These are phyloP conservation scores for Drosophila buzzatii DNA, from an alignment of 2,888 invertebrate genomes.

Conservation along the genomic window DNA sequence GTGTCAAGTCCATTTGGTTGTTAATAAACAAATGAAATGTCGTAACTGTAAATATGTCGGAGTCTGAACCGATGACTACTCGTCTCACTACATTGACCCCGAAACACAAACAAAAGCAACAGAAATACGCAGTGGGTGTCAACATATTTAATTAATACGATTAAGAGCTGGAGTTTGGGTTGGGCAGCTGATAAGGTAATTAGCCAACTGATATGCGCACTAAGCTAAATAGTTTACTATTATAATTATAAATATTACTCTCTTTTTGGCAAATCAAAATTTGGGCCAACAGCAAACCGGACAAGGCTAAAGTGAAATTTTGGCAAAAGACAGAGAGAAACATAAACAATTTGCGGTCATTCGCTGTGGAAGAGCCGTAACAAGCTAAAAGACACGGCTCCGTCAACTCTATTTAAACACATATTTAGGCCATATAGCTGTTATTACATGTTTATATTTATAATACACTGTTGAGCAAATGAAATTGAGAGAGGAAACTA, in stretches of 20 bases:
- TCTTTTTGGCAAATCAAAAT: slow-evolving; percentile 4
- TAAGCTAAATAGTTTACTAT: slow-evolving; percentile 1
- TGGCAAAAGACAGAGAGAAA: background rate
- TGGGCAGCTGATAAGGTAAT: slow-evolving; percentile 33
- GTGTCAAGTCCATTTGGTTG: slow-evolving; percentile 18
- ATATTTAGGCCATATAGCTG: slow-evolving; percentile 12
- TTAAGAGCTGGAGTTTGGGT: slow-evolving; percentile 15
- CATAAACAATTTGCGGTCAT: slow-evolving; percentile 12
- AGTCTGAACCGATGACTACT: slow-evolving; percentile 23
- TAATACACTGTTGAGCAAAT: background rate
- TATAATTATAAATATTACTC: background rate
- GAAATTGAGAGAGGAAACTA: background rate
- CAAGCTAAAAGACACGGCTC: slow-evolving; percentile 20
- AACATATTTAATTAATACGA: slow-evolving; percentile 50
- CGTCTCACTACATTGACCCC: slow-evolving; percentile 36
- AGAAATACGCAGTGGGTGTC: slow-evolving; percentile 30
- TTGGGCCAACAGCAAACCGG: slow-evolving; percentile 19
- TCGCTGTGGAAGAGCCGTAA: slow-evolving; percentile 32
- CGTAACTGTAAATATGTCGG: slow-evolving; percentile 15
- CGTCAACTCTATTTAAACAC: slow-evolving; percentile 11
- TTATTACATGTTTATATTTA: slow-evolving; percentile 23
- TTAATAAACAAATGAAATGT: slow-evolving; percentile 20
- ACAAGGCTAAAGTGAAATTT: slow-evolving; percentile 47
- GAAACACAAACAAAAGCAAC: background rate
- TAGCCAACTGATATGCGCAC: slow-evolving; percentile 4